phyloP scores from a whole-genome alignment of 2,113 vertebrate genomes.

The Hippocampus abdominalis region DNA sequence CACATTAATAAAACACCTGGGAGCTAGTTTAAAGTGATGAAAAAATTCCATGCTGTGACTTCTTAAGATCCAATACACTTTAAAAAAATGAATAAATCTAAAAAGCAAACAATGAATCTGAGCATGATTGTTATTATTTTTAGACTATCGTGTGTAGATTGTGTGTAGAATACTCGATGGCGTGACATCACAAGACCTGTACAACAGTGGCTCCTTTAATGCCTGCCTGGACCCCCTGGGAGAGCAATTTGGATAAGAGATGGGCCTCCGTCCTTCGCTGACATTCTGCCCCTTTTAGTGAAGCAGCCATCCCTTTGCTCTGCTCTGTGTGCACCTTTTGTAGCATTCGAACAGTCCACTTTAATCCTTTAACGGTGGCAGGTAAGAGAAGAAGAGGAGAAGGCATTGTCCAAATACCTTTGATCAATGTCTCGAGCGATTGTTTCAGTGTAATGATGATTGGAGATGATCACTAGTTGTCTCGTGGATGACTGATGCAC shows the following conservation, averaged over 20 bases:
- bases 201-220: conserved; percentile 4
- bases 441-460: no score
- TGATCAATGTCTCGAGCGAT: neutral
- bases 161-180: neutral
- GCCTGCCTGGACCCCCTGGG: neutral
- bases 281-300: neutral
- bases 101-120: neutral
- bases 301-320: neutral
- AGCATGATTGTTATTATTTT: neutral
- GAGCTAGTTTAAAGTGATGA: neutral
- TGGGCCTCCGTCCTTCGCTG: conserved; percentile 1
- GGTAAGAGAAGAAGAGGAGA: neutral
- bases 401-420: neutral
- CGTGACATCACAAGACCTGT: neutral
- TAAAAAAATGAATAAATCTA: neutral
- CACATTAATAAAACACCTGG: neutral
- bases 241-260: conserved; percentile 7
- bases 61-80: neutral
- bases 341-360: neutral
- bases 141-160: neutral
- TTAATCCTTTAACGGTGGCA: neutral
- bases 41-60: neutral
- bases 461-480: no score
- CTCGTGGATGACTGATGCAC: neutral
- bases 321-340: neutral